A percentile compares a stretch with the other conserved stretches of the same genome.
Conservation (phyloP, 2,888 invertebrate species). For the Cantharis rufa region DNA sequence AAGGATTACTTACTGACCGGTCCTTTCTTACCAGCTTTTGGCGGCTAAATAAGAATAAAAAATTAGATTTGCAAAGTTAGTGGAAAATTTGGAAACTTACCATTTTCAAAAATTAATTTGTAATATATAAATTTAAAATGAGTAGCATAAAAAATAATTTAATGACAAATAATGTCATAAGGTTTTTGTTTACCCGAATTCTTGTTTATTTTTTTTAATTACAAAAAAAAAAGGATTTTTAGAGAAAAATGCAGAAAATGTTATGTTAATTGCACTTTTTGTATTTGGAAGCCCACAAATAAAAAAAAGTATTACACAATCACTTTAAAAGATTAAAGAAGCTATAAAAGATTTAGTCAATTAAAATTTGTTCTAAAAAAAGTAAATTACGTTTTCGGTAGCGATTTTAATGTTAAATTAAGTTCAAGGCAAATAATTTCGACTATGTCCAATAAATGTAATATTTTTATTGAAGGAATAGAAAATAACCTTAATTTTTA, state of each 20-base stretch:
- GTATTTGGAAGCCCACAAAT: not conserved
- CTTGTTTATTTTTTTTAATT: too few species aligned
- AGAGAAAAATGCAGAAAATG: too few species aligned
- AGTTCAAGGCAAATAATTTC: not conserved
- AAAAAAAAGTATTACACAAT: not conserved
- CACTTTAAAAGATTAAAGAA: not conserved
- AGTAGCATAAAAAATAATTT: not conserved
- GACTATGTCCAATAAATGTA: not conserved
- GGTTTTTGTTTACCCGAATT: not conserved
- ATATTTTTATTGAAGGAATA: not conserved
- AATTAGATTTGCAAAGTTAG: not conserved
- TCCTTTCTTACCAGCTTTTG: conserved; percentile 45
- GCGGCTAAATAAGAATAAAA: conserved; percentile 37
- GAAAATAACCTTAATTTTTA: not conserved
- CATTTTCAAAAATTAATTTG: not conserved
- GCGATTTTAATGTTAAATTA: not conserved
- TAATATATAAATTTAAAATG: not conserved
- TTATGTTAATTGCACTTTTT: not conserved
- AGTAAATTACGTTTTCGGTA: not conserved
- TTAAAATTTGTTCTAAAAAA: not conserved
- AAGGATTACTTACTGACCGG: conserved; percentile 29
- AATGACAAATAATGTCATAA: not conserved
- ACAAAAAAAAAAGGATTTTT: too few species aligned
- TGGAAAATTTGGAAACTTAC: not conserved
- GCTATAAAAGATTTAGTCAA: not conserved